These are phyloP conservation scores for Hypselothyrea guttata DNA, from an alignment of 2,888 invertebrate genomes.

Conservation along the genomic window DNA sequence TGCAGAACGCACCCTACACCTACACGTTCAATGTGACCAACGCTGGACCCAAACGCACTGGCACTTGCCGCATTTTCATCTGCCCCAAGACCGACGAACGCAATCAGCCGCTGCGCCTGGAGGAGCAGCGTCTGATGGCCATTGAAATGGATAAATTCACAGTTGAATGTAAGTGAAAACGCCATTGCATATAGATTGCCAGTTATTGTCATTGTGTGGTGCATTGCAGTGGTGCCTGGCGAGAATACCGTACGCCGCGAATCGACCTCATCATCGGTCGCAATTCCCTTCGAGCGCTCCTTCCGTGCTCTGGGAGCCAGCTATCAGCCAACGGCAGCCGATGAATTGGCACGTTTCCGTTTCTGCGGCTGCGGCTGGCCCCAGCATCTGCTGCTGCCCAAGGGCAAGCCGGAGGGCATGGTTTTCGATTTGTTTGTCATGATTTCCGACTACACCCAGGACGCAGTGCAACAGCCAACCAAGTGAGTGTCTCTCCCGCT, in stretches of 20 bases:
- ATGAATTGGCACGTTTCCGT: conserved; percentile 85
- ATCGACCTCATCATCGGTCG: conserved; percentile 89
- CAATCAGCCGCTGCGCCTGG: conserved; percentile 84
- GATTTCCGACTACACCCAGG: conserved; percentile 88
- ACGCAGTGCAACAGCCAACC: conserved; percentile 81
- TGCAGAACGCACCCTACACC: conserved; percentile 88
- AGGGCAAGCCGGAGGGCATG: conserved; percentile 87
- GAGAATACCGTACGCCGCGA: conserved; percentile 86
- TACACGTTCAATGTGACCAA: conserved; percentile 87
- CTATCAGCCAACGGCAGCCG: conserved; percentile 83
- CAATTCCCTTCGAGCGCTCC: conserved; percentile 91
- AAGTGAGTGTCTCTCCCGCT: conserved; percentile 79
- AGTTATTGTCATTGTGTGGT: not conserved
- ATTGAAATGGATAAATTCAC: conserved; percentile 88
- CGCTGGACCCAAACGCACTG: conserved; percentile 82
- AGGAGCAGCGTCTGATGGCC: conserved; percentile 85
- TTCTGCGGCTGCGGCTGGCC: conserved; percentile 96
- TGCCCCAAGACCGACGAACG: conserved; percentile 87
- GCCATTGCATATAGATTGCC: not conserved
- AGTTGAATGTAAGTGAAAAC: conserved; percentile 84
- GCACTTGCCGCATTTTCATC: conserved; percentile 87
- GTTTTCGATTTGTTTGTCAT: conserved; percentile 88
- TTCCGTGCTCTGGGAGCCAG: conserved; percentile 87
- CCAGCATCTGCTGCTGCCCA: conserved; percentile 90
- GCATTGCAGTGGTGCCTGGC: conserved; percentile 86